phyloP scores from a whole-genome alignment of 2,797 vertebrate genomes.

The Takifugu rubripes region DNA sequence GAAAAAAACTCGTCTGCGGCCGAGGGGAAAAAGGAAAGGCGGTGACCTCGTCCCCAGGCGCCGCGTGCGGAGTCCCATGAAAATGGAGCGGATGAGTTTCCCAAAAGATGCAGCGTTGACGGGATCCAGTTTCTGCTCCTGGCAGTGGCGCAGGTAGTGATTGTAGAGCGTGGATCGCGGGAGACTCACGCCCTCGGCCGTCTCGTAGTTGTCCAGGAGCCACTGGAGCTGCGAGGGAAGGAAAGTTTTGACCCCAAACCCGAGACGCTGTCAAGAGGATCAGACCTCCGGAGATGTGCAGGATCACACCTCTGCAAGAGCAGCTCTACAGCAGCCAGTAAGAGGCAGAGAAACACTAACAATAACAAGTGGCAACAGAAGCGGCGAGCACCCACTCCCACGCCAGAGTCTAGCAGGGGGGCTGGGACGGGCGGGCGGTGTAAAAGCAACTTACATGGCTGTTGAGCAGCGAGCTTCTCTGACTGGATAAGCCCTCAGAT shows the following conservation, averaged over 20 bases:
- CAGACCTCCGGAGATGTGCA: slow-evolving; percentile 10
- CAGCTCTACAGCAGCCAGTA: slow-evolving; percentile 45
- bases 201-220: slow-evolving; percentile 98
- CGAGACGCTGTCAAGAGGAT: slow-evolving; percentile 7
- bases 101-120: slow-evolving; percentile 98
- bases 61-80: slow-evolving; percentile 95
- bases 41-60: slow-evolving; percentile 93
- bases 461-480: slow-evolving; percentile 99
- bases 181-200: slow-evolving; percentile 94
- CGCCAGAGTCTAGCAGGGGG: slow-evolving; percentile 29
- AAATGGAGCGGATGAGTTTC: slow-evolving; percentile 97
- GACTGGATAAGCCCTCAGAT: slow-evolving; percentile 97
- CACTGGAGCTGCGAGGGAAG: slow-evolving; percentile 86
- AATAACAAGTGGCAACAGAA: slow-evolving; percentile 31
- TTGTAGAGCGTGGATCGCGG: slow-evolving; percentile 95
- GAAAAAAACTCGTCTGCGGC: neutral
- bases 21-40: neutral
- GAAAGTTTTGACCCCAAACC: neutral
- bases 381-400: slow-evolving; percentile 34
- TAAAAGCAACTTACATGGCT: slow-evolving; percentile 95
- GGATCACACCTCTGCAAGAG: slow-evolving; percentile 33
- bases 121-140: slow-evolving; percentile 96
- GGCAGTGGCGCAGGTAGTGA: slow-evolving; percentile 97
- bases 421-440: slow-evolving; percentile 42
- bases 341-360: slow-evolving; percentile 25